Conservation (phyloP, 1,140 invertebrate species). For the Brachionus angularis region DNA sequence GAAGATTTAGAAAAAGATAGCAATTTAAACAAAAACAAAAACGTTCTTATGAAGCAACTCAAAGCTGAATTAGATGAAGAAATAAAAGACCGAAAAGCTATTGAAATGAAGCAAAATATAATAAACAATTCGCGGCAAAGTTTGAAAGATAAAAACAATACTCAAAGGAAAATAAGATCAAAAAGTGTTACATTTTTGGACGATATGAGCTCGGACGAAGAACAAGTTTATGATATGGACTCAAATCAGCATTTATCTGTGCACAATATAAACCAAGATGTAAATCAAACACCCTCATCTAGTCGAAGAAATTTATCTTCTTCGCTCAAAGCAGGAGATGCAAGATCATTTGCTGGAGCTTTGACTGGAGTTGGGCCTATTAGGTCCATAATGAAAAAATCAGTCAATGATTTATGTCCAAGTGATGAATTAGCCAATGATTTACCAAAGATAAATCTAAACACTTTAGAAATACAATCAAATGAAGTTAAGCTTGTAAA, state of each 20-base stretch:
- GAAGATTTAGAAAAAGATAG: slow-evolving; percentile 13
- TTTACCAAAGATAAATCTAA: neutral
- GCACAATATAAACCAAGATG: neutral
- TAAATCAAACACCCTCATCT: neutral
- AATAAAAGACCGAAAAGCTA: slow-evolving; percentile 17
- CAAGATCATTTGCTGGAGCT: slow-evolving; percentile 6
- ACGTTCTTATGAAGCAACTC: neutral
- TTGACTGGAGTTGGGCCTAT: slow-evolving; percentile 14
- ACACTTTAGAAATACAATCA: neutral
- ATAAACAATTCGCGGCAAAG: neutral
- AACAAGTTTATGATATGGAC: neutral
- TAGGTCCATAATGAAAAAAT: slow-evolving; percentile 17
- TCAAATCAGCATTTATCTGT: neutral
- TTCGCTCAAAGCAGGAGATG: slow-evolving; percentile 14
- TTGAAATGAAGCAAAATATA: neutral
- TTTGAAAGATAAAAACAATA: neutral
- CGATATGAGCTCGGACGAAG: slow-evolving; percentile 7
- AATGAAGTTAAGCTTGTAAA: neutral
- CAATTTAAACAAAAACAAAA: neutral
- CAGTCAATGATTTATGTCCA: slow-evolving; percentile 6
- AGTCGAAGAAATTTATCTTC: no score
- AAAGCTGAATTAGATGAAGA: slow-evolving; percentile 36
- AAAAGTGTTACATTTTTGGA: slow-evolving; percentile 42
- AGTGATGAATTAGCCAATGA: neutral
- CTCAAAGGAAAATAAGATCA: slow-evolving; percentile 4